Evolutionary conservation across 2,888 invertebrate genomes (phyloP), one percentile per base, ranked within the genome.

Genomic region (Brenthis ino): DNA sequence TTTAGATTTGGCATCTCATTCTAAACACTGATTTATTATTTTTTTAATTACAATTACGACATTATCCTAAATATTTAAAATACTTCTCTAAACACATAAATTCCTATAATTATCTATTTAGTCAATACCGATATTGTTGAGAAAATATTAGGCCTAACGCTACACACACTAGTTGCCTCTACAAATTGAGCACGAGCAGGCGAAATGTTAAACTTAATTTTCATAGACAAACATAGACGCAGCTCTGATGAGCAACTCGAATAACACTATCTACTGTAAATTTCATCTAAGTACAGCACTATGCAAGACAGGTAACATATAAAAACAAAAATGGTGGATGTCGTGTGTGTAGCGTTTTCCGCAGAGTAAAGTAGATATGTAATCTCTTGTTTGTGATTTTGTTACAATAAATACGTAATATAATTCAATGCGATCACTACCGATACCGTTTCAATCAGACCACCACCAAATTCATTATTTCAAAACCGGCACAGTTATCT

Each of bases 1-100:
- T 94, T 94, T 93, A 90, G 91, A 94, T 94, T 95, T 95, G 94
- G 94, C 94, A 94, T 91, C 92, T 93, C 91, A 86, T 89, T 86
- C 92, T 93, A 93, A 91, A 93, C 92, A 92, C 90, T 88, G 91
- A 92, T 89, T 91, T 90, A 90, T 87, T 83, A 82, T 86, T 80
- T 85, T 20, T 84, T 78, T 86, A 82, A 87, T 90, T 87, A 87
- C 85, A 87, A 5, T 85, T 88, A 89, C 81, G 84, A 83, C 86
- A 91, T 87, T 87, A 90, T 86, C 74, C 91, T 91, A 92, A 87
- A 91, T 91, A 90, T 92, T 93, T 92, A 91, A 92, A 93, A 93
- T 93, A 93, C 93, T 91, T 91, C 80, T 91, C 92, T 93, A 93
- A 93, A 93, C 93, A 92, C 91, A 91, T 92, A 92, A 88, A 88